phyloP scores from a whole-genome alignment of 2,888 invertebrate species.

The Lomographa bimaculata region DNA sequence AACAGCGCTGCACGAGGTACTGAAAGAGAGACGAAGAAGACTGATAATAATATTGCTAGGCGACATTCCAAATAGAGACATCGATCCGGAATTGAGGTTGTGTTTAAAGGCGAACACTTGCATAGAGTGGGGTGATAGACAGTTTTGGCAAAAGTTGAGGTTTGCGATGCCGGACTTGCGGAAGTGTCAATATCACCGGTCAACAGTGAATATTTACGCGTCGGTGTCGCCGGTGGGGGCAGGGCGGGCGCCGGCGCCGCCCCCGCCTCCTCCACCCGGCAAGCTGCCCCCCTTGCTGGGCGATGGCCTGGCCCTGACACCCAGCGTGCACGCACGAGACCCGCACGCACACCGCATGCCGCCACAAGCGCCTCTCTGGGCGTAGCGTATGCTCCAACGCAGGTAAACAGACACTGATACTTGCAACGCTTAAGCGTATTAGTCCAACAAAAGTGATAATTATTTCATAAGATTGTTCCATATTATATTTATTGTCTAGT shows the following conservation, averaged over 20 bases:
- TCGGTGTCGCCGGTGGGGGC: constrained; percentile 83
- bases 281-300: constrained; percentile 85
- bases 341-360: constrained; percentile 82
- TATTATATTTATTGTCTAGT: constrained; percentile 66
- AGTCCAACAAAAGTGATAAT: constrained; percentile 82
- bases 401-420: constrained; percentile 80
- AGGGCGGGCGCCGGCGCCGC: constrained; percentile 84
- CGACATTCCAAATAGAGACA: constrained; percentile 93
- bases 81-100: constrained; percentile 95
- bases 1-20: constrained; percentile 94
- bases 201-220: constrained; percentile 89
- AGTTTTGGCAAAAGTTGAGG: constrained; percentile 98
- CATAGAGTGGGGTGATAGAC: constrained; percentile 96
- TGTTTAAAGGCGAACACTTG: constrained; percentile 96
- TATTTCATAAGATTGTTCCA: constrained; percentile 65
- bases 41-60: constrained; percentile 96
- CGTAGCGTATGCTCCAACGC: constrained; percentile 89
- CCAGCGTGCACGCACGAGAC: constrained; percentile 70
- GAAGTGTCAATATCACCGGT: constrained; percentile 86
- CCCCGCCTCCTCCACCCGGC: constrained; percentile 84
- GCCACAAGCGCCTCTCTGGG: constrained; percentile 89
- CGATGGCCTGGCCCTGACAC: constrained; percentile 70
- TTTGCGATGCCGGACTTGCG: constrained; percentile 94
- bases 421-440: constrained; percentile 82
- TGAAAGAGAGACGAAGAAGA: constrained; percentile 93